Base-by-base conservation (phyloP, 2,888 invertebrate species). In the Lasioglossum malachurum region DNA sequence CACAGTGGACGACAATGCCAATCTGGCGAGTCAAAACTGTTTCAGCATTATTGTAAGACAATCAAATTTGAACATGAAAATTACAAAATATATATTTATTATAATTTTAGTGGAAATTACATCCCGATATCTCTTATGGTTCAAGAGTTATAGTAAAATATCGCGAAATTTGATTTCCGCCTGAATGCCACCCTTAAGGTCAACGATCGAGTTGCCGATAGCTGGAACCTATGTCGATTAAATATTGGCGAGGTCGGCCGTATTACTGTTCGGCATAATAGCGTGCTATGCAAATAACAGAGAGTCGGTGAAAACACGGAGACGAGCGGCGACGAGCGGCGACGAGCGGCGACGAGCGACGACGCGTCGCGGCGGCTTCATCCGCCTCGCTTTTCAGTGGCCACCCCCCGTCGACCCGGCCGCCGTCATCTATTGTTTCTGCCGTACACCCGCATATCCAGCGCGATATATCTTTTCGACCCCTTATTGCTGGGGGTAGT, bases 401-500 rank as follows among this genome's bases (percentile, higher is more conserved):
- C 84, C 64, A 10, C 35, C 75, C 82, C 75, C 74, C 81, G 73
- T 49, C 82, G 72, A 46, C 80, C 82, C 72, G 49, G 57, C 57
- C 75, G 79, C 81, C 88, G 88, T 91, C 92, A 92, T 93, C 94
- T 92, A 95, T 95, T 95, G 95, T 95, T 95, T 95, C 94, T 94
- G 91, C 91, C 91, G 92, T 93, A 93, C 94, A 94, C 95, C 95
- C 95, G 94, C 95, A 95, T 95, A 94, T 94, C 91, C 94, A 93
- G 88, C 89, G 91, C 93, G 93, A 95, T 95, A 95, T 94, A 95
- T 95, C 94, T 95, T 94, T 92, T 92, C 92, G 93, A 94, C 95
- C 94, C 94, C 95, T 95, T 95, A 95, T 95, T 95, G 94, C 95
- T 94, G 93, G 91, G 95, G 95, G 95, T 95, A 95, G 95, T 95